Evolutionary conservation across 2,888 invertebrate genomes (phyloP).

Genomic region (Malthinus seriepunctatus): DNA sequence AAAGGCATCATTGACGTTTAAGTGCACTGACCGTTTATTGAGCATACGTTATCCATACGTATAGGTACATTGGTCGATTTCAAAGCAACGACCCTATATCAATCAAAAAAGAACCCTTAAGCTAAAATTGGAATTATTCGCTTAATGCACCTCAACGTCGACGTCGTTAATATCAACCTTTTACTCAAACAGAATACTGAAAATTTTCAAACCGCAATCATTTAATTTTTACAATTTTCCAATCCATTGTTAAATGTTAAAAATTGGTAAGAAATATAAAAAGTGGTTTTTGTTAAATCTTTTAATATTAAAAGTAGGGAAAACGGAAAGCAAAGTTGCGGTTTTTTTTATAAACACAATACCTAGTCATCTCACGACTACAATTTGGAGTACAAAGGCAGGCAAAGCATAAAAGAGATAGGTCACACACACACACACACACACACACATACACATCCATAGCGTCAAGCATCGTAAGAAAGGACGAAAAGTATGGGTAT

Average conservation of each 20-base stretch:
- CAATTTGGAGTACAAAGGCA: slow-evolving; percentile 30
- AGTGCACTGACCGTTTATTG: slow-evolving; percentile 12
- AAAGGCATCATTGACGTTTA: neutral
- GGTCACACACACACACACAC: slow-evolving; percentile 22
- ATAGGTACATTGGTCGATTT: slow-evolving; percentile 10
- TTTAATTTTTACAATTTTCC: neutral
- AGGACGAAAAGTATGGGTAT: slow-evolving; percentile 29
- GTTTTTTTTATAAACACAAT: slow-evolving; percentile 24
- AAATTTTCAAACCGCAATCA: neutral
- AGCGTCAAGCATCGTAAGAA: slow-evolving; percentile 24
- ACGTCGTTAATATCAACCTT: slow-evolving; percentile 17
- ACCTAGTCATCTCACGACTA: slow-evolving; percentile 29
- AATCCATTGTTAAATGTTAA: neutral
- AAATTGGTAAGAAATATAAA: neutral
- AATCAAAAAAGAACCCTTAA: slow-evolving; percentile 21
- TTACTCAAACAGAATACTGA: slow-evolving; percentile 9
- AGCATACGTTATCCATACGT: too few species aligned
- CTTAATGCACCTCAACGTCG: slow-evolving; percentile 12
- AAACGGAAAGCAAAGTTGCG: slow-evolving; percentile 16
- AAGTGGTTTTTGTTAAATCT: neutral
- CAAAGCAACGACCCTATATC: slow-evolving; percentile 21
- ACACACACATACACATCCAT: slow-evolving; percentile 24
- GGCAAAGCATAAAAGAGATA: slow-evolving; percentile 27
- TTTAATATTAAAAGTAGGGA: slow-evolving; percentile 4
- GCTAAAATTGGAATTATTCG: slow-evolving; percentile 23